Evolutionary conservation across 2,113 vertebrate species (phyloP).

Genomic region (Gambusia holbrooki): DNA sequence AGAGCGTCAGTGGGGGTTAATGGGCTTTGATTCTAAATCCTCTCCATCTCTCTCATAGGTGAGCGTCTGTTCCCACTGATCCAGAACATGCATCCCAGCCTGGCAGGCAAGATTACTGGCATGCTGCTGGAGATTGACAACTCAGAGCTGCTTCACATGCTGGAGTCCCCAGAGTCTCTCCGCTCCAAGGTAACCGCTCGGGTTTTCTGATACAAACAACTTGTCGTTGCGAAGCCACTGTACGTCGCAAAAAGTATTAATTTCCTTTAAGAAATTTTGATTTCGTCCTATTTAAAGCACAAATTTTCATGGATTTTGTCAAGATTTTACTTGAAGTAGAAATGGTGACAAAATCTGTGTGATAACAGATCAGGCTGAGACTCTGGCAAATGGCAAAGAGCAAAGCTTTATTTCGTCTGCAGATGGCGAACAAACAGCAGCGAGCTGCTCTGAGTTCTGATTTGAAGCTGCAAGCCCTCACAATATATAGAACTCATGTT

Average conservation of each 20-base stretch:
- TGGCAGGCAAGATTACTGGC: constrained; percentile 98
- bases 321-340: background rate
- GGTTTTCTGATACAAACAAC: background rate
- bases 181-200: constrained; percentile 88
- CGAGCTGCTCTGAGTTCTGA: too few relatives aligned
- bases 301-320: background rate
- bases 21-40: background rate
- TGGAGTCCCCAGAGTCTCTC: constrained; percentile 97
- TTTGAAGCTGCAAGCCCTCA: too few relatives aligned
- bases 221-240: background rate
- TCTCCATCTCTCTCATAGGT: constrained; percentile 74
- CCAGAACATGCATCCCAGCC: constrained; percentile 94
- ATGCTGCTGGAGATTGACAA: constrained; percentile 99
- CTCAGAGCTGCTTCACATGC: constrained; percentile 98
- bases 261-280: background rate
- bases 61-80: constrained; percentile 97
- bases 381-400: too few relatives aligned
- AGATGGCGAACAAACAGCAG: too few relatives aligned
- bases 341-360: too few relatives aligned
- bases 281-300: background rate
- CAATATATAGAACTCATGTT: too few relatives aligned
- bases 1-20: too few relatives aligned
- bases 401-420: too few relatives aligned
- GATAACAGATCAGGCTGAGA: too few relatives aligned
- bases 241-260: background rate